A percentile compares a stretch with the other conserved stretches of the same genome.
Evolutionary conservation across 2,113 vertebrate genomes (phyloP).

Genomic region (Tiliqua scincoides): DNA sequence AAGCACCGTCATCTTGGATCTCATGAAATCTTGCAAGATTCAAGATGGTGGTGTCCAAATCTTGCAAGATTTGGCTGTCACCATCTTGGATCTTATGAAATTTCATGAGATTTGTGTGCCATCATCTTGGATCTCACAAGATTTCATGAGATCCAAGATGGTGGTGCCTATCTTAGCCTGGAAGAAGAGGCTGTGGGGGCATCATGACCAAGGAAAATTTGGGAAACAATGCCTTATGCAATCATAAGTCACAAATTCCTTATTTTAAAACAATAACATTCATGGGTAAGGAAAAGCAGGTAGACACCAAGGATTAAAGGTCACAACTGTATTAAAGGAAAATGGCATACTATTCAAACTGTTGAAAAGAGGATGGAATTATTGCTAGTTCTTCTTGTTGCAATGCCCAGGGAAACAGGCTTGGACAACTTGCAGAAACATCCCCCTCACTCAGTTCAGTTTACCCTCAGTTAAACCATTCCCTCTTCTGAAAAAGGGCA

Average conservation of each 20-base stretch:
- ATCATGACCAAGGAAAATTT: too few relatives aligned
- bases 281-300: neutral
- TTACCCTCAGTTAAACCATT: neutral
- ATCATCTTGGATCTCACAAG: too few relatives aligned
- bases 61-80: too few relatives aligned
- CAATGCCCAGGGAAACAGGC: neutral
- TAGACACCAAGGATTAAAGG: neutral
- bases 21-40: too few relatives aligned
- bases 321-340: neutral
- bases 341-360: neutral
- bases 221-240: neutral
- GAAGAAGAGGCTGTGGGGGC: too few relatives aligned
- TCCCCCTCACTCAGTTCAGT: too few relatives aligned
- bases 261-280: neutral
- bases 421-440: neutral
- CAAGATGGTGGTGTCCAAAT: too few relatives aligned
- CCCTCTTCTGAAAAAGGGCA: neutral
- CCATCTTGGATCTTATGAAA: too few relatives aligned
- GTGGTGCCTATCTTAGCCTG: too few relatives aligned
- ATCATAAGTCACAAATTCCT: constrained; percentile 9
- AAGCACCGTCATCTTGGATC: too few relatives aligned
- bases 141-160: too few relatives aligned
- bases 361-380: neutral
- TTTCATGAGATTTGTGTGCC: too few relatives aligned
- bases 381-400: neutral